These are phyloP conservation scores for Nemapogon koenigi DNA, from an alignment of 2,888 invertebrate genomes.

Conservation along the genomic window DNA sequence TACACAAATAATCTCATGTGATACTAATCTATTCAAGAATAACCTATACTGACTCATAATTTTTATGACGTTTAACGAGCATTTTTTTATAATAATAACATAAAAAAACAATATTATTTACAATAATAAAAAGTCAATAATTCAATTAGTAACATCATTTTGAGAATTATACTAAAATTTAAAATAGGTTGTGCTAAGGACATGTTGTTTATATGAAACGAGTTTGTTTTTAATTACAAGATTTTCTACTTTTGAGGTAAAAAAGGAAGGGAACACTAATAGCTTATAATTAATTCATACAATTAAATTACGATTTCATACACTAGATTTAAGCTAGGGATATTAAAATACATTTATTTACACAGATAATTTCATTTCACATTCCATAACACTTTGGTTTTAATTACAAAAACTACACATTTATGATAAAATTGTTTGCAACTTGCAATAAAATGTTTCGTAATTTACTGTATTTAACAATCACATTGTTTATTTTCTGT, in stretches of 20 bases:
- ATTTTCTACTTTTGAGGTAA: constrained; percentile 39
- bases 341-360: constrained; percentile 47
- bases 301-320: constrained; percentile 38
- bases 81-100: not conserved
- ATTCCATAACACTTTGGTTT: constrained; percentile 50
- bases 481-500: too few relatives aligned
- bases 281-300: constrained; percentile 24
- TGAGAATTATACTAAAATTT: constrained; percentile 7
- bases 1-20: constrained; percentile 1
- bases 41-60: not conserved
- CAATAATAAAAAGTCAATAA: constrained; percentile 1
- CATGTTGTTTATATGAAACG: constrained; percentile 18
- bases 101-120: constrained; percentile 1
- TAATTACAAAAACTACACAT: constrained; percentile 11
- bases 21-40: not conserved
- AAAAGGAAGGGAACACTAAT: constrained; percentile 20
- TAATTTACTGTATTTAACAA: too few relatives aligned
- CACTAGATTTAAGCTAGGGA: too few relatives aligned
- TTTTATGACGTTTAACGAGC: not conserved
- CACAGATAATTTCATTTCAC: constrained; percentile 36
- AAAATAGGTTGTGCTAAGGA: constrained; percentile 12
- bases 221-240: not conserved
- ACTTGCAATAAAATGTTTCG: too few relatives aligned
- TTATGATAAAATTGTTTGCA: too few relatives aligned
- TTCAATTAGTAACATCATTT: not conserved